phyloP scores from a whole-genome alignment of 2,113 vertebrate genomes.

The Myodes glareolus region DNA sequence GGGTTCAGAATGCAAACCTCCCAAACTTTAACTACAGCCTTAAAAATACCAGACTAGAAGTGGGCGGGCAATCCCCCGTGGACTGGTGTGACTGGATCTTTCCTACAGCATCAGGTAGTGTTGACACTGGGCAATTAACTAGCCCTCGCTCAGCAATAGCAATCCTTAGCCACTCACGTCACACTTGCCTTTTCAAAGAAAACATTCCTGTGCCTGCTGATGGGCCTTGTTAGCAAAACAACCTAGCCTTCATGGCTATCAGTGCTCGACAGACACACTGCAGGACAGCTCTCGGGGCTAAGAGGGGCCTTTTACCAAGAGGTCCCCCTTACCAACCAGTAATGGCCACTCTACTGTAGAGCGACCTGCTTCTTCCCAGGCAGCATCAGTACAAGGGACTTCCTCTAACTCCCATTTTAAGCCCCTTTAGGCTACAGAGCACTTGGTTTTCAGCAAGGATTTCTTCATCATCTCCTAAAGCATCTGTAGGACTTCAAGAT shows the following conservation, averaged over 20 bases:
- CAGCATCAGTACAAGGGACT: background rate
- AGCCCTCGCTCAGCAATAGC: accelerated
- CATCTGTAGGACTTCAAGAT: background rate
- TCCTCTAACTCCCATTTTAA: background rate
- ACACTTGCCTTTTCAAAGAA: background rate
- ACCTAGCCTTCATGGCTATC: background rate
- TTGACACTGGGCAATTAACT: background rate
- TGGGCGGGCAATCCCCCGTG: background rate
- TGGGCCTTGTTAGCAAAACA: background rate
- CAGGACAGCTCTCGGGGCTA: background rate
- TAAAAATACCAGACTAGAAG: background rate
- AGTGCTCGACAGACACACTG: conserved; percentile 13
- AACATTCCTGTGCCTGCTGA: background rate
- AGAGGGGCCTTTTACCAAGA: conserved; percentile 46
- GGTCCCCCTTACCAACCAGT: conserved; percentile 44
- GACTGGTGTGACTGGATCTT: background rate
- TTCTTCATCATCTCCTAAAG: background rate
- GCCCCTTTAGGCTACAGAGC: background rate
- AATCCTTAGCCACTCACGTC: background rate
- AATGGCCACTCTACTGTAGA: background rate
- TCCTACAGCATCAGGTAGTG: background rate
- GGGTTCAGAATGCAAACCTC: background rate
- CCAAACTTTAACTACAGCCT: background rate
- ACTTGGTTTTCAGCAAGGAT: background rate
- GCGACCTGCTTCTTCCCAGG: conserved; percentile 11